Evolutionary conservation across 1,140 invertebrate genomes (phyloP), one percentile per base, ranked within the genome.

Genomic region (Drosophila obscura): DNA sequence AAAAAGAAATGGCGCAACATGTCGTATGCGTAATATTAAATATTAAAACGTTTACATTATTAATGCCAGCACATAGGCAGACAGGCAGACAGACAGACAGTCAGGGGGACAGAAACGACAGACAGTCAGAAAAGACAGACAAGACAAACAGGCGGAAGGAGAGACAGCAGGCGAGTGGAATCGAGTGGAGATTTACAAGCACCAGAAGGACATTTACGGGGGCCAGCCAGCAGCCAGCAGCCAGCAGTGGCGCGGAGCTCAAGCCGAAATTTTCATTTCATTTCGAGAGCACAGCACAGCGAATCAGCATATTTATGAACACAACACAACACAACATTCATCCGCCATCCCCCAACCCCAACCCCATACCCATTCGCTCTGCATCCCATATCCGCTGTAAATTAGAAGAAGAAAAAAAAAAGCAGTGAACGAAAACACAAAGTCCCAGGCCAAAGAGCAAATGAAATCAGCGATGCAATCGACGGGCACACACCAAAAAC

Each of bases 11-110:
- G 73, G 59, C 77, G 60, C 80, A 87, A 81, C 82, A 85, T 85
- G 82, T 87, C 81, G 82, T 85, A 85, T 85, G 82, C 81, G 82
- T 73, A 68, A 71, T 85, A 85, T 85, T 67, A 85, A 85, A 85
- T 85, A 85, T 85, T 87, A 87, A 85, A 80, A 64, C 65, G 73
- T 57, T 81, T 85, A 81, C 81, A 85, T 87, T 81, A 87, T 85
- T 85, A 78, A 85, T 77, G 68, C 53, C 52, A 62, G 72, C 61
- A 43, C 57, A 28, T 9, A 44, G 60, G 50, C 15, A 50, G 63
- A n/a, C 41, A 19, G 69, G 15, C 26, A 9, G 15, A 8, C 44
- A 35, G 45, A 45, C 24, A 62, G 26, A n/a, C 22, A 56, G 53
- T 9, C 39, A 44, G 22, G 53, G 22, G 24, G 53, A 5, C 9